A percentile compares a stretch with the other conserved stretches of the same genome.
Evolutionary conservation across 2,113 vertebrate species (phyloP).

Genomic region (Natator depressus): DNA sequence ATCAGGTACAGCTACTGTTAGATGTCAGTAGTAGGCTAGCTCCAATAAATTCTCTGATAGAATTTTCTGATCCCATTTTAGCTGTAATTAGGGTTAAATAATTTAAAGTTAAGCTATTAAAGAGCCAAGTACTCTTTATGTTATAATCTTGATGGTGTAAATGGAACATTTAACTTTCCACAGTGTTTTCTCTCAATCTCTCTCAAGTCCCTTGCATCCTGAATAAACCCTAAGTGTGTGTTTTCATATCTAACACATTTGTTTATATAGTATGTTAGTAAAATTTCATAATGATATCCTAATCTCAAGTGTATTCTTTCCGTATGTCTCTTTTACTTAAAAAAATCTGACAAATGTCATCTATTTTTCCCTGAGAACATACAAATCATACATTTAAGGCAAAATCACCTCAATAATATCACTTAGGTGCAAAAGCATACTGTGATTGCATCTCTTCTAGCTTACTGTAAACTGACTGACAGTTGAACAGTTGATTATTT

Average conservation of each 20-base stretch:
- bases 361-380: slow-evolving; percentile 18
- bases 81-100: neutral
- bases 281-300: neutral
- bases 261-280: neutral
- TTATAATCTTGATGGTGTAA: neutral
- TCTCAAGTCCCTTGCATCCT: neutral
- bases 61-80: neutral
- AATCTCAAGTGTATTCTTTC: slow-evolving; percentile 27
- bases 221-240: neutral
- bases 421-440: neutral
- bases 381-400: slow-evolving; percentile 18
- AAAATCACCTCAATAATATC: neutral
- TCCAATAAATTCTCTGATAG: neutral
- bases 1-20: neutral
- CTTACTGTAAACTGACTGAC: neutral
- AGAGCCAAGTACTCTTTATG: neutral
- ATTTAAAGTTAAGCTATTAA: neutral
- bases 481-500: neutral
- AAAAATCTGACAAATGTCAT: slow-evolving; percentile 19
- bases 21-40: neutral
- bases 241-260: neutral
- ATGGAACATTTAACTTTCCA: neutral
- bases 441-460: neutral
- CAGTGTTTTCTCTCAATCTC: accelerated
- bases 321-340: neutral